Evolutionary conservation across 2,888 invertebrate species (phyloP).

Genomic region (Acanthosepion pharaonis): DNA sequence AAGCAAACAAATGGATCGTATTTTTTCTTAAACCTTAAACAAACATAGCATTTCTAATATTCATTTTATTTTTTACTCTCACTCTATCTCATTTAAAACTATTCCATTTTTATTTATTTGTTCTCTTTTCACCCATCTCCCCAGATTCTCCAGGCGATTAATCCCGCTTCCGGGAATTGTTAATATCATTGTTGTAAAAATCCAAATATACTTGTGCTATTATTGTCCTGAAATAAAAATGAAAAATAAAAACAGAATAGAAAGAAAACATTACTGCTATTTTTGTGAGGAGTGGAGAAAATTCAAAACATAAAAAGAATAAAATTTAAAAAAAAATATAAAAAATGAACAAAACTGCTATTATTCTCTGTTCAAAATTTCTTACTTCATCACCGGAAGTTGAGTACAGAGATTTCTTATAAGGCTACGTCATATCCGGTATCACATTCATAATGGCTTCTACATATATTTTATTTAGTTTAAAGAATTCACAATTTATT

Average conservation of each 20-base stretch:
- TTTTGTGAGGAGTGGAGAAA: background rate
- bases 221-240: background rate
- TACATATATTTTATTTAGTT: conserved; percentile 2
- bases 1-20: too few relatives aligned
- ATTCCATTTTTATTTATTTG: background rate
- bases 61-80: background rate
- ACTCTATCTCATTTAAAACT: background rate
- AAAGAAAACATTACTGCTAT: background rate
- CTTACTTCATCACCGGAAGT: background rate
- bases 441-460: background rate
- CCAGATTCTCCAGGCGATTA: background rate
- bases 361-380: background rate
- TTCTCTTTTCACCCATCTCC: background rate
- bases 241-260: background rate
- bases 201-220: background rate
- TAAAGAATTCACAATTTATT: background rate
- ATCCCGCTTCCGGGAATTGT: background rate
- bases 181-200: background rate
- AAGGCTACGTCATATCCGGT: conserved; percentile 33
- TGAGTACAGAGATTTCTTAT: background rate
- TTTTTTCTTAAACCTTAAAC: background rate
- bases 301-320: background rate
- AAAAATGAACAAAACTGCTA: background rate
- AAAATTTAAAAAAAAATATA: background rate
- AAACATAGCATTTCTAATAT: background rate